Evolutionary conservation across 2,113 vertebrate genomes (phyloP).

Genomic region (Plestiodon gilberti): DNA sequence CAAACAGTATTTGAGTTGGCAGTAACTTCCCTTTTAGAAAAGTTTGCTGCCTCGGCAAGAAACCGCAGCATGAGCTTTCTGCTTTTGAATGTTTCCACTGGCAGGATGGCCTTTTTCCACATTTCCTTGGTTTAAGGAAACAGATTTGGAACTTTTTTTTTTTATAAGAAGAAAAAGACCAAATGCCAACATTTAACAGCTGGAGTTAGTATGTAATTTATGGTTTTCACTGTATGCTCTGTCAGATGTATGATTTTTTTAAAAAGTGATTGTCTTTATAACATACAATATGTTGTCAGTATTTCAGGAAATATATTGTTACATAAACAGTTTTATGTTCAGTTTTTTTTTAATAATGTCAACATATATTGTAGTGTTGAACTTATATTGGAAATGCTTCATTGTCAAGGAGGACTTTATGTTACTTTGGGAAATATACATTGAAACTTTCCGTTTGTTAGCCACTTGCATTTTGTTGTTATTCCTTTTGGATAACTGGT

Average conservation of each 20-base stretch:
- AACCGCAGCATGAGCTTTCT: constrained; percentile 85
- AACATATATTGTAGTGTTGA: constrained; percentile 65
- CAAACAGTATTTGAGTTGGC: constrained; percentile 95
- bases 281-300: constrained; percentile 53
- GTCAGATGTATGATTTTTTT: constrained; percentile 57
- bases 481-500: background rate
- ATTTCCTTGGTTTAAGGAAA: constrained; percentile 96
- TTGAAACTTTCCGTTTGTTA: constrained; percentile 6
- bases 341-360: constrained; percentile 75
- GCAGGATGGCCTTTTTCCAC: constrained; percentile 96
- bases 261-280: constrained; percentile 73
- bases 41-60: constrained; percentile 97
- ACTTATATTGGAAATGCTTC: constrained; percentile 66
- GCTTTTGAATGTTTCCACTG: constrained; percentile 83
- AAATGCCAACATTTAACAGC: constrained; percentile 83
- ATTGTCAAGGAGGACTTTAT: constrained; percentile 49
- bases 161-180: constrained; percentile 59
- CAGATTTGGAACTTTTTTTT: constrained; percentile 89
- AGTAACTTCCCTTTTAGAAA: constrained; percentile 86
- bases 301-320: constrained; percentile 70
- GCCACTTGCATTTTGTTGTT: background rate
- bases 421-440: constrained; percentile 16
- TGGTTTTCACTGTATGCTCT: constrained; percentile 71
- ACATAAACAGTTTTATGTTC: constrained; percentile 74
- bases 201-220: constrained; percentile 82